Conservation (phyloP, 1,140 invertebrate genomes). For the Drosophila kohkoa region DNA sequence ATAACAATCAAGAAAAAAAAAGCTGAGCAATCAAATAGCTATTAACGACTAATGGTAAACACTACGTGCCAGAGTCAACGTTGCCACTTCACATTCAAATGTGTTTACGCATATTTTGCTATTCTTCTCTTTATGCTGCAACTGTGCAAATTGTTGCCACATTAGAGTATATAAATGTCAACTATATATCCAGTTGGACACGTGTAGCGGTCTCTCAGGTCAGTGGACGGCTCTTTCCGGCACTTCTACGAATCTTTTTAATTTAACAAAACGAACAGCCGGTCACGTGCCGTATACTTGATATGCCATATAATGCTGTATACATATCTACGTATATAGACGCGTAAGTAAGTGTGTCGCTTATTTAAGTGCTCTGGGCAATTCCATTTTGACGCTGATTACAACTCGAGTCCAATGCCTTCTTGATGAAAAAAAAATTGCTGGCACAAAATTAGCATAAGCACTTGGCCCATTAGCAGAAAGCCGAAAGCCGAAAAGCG, state of each 20-base stretch:
- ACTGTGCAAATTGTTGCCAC: slow-evolving; percentile 54
- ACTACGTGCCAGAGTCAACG: slow-evolving; percentile 61
- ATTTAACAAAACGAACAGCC: slow-evolving; percentile 1
- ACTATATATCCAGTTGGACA: slow-evolving; percentile 9
- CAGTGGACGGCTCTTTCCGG: slow-evolving; percentile 22
- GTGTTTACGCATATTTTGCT: slow-evolving; percentile 13
- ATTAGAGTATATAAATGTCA: slow-evolving; percentile 1
- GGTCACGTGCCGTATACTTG: slow-evolving; percentile 54
- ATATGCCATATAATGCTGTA: slow-evolving; percentile 6
- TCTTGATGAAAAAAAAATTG: neutral
- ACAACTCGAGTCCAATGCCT: slow-evolving; percentile 37
- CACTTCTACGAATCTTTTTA: neutral
- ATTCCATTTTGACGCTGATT: slow-evolving; percentile 19
- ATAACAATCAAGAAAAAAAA: slow-evolving; percentile 31
- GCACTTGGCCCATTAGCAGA: slow-evolving; percentile 16
- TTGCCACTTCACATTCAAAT: slow-evolving; percentile 29
- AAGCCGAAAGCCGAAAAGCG: neutral
- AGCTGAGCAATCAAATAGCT: slow-evolving; percentile 63
- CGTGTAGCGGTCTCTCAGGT: slow-evolving; percentile 21
- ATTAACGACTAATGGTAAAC: slow-evolving; percentile 58
- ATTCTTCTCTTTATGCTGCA: slow-evolving; percentile 19
- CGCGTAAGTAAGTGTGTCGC: neutral
- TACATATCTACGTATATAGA: too few relatives aligned
- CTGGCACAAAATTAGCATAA: slow-evolving; percentile 35
- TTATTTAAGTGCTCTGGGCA: neutral